Evolutionary conservation across 2,797 vertebrate genomes (phyloP).

Genomic region (Chaetophractus vellerosus): DNA sequence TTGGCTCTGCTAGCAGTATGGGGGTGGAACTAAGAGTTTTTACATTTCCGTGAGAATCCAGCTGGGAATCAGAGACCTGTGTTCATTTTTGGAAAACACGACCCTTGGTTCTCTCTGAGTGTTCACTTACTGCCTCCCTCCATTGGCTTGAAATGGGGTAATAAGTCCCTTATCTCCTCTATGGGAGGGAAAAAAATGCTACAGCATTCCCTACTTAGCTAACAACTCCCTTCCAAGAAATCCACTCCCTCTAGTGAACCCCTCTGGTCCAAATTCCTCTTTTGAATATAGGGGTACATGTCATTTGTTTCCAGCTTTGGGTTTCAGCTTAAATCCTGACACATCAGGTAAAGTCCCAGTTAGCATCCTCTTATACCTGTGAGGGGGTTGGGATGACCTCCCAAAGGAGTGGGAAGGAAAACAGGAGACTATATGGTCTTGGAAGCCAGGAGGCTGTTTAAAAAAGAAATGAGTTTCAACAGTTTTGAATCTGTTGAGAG

Average conservation of each 20-base stretch:
- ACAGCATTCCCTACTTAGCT: no score
- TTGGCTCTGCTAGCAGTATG: not conserved
- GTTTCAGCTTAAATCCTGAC: constrained; percentile 28
- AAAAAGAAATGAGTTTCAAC: not conserved
- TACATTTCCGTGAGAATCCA: not conserved
- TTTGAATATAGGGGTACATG: not conserved
- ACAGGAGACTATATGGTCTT: not conserved
- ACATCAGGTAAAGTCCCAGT: not conserved
- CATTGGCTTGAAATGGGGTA: not conserved
- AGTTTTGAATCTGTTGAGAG: not conserved
- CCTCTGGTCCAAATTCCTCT: not conserved
- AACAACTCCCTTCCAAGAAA: not conserved
- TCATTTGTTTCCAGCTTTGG: not conserved
- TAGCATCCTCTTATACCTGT: constrained; percentile 7
- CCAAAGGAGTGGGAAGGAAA: constrained; percentile 14
- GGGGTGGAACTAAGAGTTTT: not conserved
- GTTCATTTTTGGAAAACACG: not conserved
- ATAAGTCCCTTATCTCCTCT: not conserved
- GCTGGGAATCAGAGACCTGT: not conserved
- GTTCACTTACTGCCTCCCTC: not conserved
- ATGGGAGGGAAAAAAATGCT: not conserved
- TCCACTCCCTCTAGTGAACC: not conserved
- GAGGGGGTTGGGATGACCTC: not conserved
- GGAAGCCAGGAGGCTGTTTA: constrained; percentile 23
- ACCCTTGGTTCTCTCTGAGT: not conserved